Conservation (phyloP, 2,888 invertebrate species). For the Chalcosyrphus nemorum region DNA sequence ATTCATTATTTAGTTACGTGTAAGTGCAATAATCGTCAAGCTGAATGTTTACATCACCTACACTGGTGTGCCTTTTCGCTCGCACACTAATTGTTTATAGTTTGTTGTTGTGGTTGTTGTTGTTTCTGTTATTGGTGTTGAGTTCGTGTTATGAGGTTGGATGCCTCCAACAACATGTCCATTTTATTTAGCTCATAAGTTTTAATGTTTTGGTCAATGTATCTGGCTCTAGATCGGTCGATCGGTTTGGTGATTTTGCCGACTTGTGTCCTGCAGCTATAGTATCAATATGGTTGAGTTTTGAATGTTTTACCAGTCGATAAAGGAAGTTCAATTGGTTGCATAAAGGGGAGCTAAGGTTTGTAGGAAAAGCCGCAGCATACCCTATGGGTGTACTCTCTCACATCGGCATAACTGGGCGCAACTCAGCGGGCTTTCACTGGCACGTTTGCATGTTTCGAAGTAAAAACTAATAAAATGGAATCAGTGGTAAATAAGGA, state of each 20-base stretch:
- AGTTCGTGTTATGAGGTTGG: slow-evolving; percentile 36
- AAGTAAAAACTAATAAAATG: too few species aligned
- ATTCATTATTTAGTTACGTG: slow-evolving; percentile 63
- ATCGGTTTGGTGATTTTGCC: slow-evolving; percentile 11
- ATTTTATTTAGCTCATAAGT: slow-evolving; percentile 62
- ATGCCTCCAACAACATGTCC: slow-evolving; percentile 54
- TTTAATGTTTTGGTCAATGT: slow-evolving; percentile 59
- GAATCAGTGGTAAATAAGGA: too few species aligned
- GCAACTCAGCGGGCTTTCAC: too few species aligned
- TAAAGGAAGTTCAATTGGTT: neutral
- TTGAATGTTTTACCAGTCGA: slow-evolving; percentile 4
- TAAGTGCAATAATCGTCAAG: slow-evolving; percentile 67
- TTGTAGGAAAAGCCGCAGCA: neutral
- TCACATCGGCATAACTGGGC: too few species aligned
- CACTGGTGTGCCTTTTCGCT: slow-evolving; percentile 59
- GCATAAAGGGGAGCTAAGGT: neutral
- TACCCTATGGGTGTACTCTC: neutral
- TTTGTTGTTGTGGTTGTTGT: slow-evolving; percentile 50
- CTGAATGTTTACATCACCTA: slow-evolving; percentile 68
- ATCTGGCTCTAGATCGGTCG: slow-evolving; percentile 16
- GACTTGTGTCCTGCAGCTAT: slow-evolving; percentile 47
- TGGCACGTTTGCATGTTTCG: too few species aligned
- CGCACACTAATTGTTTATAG: slow-evolving; percentile 67
- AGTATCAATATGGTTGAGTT: neutral
- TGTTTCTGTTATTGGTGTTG: neutral